These are phyloP conservation scores for Helicolenus hilgendorfi DNA, from an alignment of 2,797 vertebrate species.

Conservation along the genomic window DNA sequence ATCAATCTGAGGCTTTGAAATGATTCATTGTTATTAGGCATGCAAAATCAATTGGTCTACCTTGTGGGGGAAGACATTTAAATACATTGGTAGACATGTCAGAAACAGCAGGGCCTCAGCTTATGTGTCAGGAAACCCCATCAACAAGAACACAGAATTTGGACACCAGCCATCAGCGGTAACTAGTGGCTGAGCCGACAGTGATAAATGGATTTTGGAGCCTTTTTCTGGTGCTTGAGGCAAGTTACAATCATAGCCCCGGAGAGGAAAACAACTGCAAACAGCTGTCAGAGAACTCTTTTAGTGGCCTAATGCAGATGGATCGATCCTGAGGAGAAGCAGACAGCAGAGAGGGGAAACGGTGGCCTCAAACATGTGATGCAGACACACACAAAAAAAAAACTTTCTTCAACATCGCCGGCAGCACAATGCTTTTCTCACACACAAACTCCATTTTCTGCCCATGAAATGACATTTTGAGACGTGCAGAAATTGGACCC, in stretches of 20 bases:
- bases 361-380: not conserved
- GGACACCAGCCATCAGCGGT: not conserved
- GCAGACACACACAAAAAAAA: not conserved
- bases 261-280: constrained; percentile 8
- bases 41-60: not conserved
- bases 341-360: not conserved
- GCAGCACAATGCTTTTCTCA: not conserved
- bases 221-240: not conserved
- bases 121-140: not conserved
- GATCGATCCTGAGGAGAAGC: constrained; percentile 17
- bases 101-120: not conserved
- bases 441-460: constrained; percentile 46
- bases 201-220: constrained; percentile 21
- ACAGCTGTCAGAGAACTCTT: constrained; percentile 37
- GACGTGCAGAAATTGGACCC: constrained; percentile 34
- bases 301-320: constrained; percentile 34
- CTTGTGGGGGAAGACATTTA: not conserved
- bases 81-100: not conserved
- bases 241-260: constrained; percentile 3
- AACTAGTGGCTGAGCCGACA: constrained; percentile 1
- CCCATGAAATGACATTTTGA: constrained; percentile 53
- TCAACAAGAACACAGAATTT: not conserved
- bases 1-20: not conserved
- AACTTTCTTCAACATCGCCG: not conserved
- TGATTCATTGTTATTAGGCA: not conserved